Evolutionary conservation across 2,797 vertebrate genomes (phyloP), one percentile per base, ranked within the genome.

Genomic region (Oophaga sylvatica): DNA sequence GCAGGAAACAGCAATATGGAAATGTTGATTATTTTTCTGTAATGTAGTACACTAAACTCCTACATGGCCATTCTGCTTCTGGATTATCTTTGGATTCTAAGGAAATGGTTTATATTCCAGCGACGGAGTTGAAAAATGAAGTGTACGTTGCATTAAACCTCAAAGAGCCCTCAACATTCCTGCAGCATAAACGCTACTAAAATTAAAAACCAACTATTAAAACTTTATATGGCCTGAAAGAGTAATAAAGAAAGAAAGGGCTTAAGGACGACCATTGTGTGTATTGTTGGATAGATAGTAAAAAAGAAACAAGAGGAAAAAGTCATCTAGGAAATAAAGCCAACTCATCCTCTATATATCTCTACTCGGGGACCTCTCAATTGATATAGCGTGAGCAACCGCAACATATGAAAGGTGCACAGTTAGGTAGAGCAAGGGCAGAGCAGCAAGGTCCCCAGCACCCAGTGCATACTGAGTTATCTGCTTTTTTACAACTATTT

Each of bases 171-270:
- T 88, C 82, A 91, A 88, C 84, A 88, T 94, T 89, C 63, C 92
- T 91, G 85, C 88, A 93, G 91, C 89, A 93, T 92, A 94, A 94
- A 94, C 91, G 92, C 91, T 93, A 94, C 94, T 95, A 94, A 94
- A 95, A 95, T 94, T 93, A 94, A 93, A 94, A 94, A 93, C 92
- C 92, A 91, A 89, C 91, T 93, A 93, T 94, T 94, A 95, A 89
- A 89, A 93, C 87, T 90, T 94, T 94, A 94, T 93, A 94, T 91
- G 90, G 80, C 83, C 80, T 88, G 90, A 70, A 63, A 91, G 93
- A 93, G 89, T 78, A 88, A 92, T 94, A 91, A 92, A 92, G 91
- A 67, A 59, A 80, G 68, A 87, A 90, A 89, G 78, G 45, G 76
- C 12, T 70, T 1, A 11, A 90, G 87, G 91, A 88, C 41, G 91